Conservation (phyloP, 2,113 vertebrate genomes). For the Rhagologus leucostigma region DNA sequence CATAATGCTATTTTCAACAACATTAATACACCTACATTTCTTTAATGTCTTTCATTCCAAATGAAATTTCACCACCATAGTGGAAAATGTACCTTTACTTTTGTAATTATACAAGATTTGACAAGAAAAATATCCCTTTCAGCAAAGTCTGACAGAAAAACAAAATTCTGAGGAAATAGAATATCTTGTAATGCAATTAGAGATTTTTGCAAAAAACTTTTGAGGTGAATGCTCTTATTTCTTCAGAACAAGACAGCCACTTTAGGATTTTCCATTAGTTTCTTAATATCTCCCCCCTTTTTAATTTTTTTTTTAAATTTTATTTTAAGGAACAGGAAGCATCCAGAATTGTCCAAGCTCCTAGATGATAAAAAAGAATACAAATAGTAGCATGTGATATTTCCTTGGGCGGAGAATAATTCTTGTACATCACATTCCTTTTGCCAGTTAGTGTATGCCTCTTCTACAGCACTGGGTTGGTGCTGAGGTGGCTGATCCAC, state of each 20-base stretch:
- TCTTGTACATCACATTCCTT: background rate
- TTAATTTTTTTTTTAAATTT: fast-evolving
- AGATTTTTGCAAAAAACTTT: background rate
- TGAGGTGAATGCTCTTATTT: background rate
- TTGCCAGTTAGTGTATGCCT: background rate
- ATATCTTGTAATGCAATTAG: constrained; percentile 4
- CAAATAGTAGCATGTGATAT: background rate
- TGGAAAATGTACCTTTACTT: background rate
- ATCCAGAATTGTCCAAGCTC: background rate
- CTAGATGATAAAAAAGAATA: background rate
- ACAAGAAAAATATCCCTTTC: constrained; percentile 65
- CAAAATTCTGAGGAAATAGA: constrained; percentile 38
- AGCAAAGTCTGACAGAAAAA: constrained; percentile 33
- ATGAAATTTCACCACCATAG: constrained; percentile 13
- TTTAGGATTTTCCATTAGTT: background rate
- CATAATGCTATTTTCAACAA: constrained; percentile 45
- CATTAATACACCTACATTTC: constrained; percentile 43
- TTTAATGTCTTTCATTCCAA: constrained; percentile 35
- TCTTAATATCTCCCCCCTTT: background rate
- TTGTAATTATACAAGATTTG: constrained; percentile 31
- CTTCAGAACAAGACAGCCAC: background rate
- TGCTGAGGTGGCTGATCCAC: background rate
- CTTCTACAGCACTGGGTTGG: background rate
- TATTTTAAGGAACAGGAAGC: background rate
- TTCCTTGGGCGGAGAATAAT: background rate